Percentiles rank a stretch among this genome's conserved stretches.
These are phyloP conservation scores for Cirrhinus molitorella DNA, from an alignment of 2,797 vertebrate genomes.

Conservation along the genomic window DNA sequence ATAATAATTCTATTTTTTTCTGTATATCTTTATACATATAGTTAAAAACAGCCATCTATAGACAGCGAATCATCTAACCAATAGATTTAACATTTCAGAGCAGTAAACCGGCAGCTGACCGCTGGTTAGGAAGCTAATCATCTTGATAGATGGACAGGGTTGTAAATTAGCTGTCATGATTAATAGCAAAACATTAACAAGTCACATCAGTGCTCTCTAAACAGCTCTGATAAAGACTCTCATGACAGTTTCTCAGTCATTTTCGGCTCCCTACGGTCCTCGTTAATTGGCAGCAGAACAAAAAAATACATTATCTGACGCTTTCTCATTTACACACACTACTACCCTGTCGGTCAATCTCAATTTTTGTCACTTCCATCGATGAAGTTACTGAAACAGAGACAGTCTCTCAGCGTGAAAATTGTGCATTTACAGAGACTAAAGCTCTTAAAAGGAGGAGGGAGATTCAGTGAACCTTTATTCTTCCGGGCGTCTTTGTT, in stretches of 20 bases:
- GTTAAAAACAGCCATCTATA: background rate
- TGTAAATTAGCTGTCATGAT: constrained; percentile 24
- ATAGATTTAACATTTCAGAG: background rate
- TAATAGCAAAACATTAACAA: constrained; percentile 21
- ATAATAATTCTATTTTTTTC: too few relatives aligned
- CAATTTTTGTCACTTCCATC: background rate
- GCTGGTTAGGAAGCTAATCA: background rate
- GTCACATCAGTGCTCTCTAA: constrained; percentile 31
- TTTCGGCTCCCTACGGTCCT: constrained; percentile 36
- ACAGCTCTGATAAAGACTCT: constrained; percentile 46
- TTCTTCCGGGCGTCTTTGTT: constrained; percentile 16
- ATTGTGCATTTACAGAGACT: constrained; percentile 27
- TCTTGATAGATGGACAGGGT: constrained; percentile 8
- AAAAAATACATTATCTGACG: constrained; percentile 13
- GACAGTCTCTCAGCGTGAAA: constrained; percentile 23
- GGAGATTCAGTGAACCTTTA: background rate
- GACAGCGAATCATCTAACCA: background rate
- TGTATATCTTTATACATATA: too few relatives aligned
- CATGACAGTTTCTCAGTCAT: constrained; percentile 38
- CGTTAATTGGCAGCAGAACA: constrained; percentile 46
- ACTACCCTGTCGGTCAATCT: constrained; percentile 2
- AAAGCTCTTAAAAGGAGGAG: constrained; percentile 3
- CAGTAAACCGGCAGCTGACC: background rate
- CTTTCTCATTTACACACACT: constrained; percentile 3
- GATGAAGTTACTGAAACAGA: constrained; percentile 3